A percentile compares a stretch with the other conserved stretches of the same genome.
Evolutionary conservation across 2,888 invertebrate species (phyloP).

Genomic region (Kuschelorhynchus macadamiae): DNA sequence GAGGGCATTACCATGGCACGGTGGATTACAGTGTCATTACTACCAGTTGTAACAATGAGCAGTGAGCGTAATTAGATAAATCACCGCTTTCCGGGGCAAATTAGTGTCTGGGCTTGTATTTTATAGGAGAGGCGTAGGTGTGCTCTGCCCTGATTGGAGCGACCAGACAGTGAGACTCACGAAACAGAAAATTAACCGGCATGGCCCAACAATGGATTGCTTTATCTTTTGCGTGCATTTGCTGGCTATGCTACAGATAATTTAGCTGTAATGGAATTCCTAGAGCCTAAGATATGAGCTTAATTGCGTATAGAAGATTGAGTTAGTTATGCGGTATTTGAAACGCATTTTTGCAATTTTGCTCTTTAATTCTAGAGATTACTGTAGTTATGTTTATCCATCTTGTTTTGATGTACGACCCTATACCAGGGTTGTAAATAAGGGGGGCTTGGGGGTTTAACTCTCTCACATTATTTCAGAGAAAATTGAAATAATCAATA

Average conservation of each 20-base stretch:
- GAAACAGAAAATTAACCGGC: conserved; percentile 44
- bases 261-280: conserved; percentile 27
- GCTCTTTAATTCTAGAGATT: conserved; percentile 1
- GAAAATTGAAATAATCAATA: no score
- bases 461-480: no score
- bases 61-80: conserved; percentile 61
- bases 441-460: no score
- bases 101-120: conserved; percentile 57
- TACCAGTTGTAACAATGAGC: conserved; percentile 62
- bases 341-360: neutral
- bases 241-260: conserved; percentile 27
- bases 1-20: conserved; percentile 39
- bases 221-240: conserved; percentile 29
- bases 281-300: conserved; percentile 3
- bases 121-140: conserved; percentile 57
- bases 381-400: neutral
- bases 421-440: neutral
- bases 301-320: conserved; percentile 5
- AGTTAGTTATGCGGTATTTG: conserved; percentile 11
- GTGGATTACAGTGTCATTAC: conserved; percentile 53
- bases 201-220: conserved; percentile 28
- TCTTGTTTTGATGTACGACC: neutral
- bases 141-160: conserved; percentile 42
- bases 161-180: conserved; percentile 41
- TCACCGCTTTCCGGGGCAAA: conserved; percentile 64